Conservation (phyloP, 2,113 vertebrate genomes). For the Delphinapterus leucas region DNA sequence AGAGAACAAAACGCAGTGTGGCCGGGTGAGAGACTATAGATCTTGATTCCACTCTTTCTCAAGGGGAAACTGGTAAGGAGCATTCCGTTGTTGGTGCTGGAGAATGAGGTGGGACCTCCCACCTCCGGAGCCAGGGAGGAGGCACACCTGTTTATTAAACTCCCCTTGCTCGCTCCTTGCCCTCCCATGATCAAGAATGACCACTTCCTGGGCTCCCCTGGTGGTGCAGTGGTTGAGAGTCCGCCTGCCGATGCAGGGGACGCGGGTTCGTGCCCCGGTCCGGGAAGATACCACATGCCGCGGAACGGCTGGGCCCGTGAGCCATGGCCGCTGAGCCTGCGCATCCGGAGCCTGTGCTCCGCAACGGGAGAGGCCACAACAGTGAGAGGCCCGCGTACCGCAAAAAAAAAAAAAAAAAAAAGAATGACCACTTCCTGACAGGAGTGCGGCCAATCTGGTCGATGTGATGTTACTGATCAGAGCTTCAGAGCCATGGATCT, state of each 20-base stretch:
- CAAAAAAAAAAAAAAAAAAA: too few relatives aligned
- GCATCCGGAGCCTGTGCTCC: too few relatives aligned
- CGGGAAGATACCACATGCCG: too few relatives aligned
- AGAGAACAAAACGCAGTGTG: background rate
- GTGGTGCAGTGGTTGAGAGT: too few relatives aligned
- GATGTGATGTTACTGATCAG: background rate
- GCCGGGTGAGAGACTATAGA: background rate
- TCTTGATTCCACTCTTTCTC: background rate
- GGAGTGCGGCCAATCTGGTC: accelerated
- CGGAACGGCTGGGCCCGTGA: too few relatives aligned
- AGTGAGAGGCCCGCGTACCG: too few relatives aligned
- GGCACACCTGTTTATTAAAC: background rate
- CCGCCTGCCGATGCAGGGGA: too few relatives aligned
- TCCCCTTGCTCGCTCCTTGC: background rate
- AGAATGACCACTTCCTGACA: background rate
- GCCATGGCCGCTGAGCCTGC: too few relatives aligned
- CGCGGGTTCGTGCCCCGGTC: too few relatives aligned
- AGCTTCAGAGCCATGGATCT: background rate
- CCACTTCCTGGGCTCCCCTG: background rate
- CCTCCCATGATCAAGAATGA: background rate
- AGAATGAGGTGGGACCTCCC: background rate
- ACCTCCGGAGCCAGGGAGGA: background rate
- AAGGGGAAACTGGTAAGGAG: background rate
- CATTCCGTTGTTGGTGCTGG: background rate
- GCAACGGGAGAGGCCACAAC: too few relatives aligned